Percentiles rank a stretch among this genome's conserved stretches.
phyloP scores from a whole-genome alignment of 2,888 invertebrate genomes.

The Drosophila testacea region DNA sequence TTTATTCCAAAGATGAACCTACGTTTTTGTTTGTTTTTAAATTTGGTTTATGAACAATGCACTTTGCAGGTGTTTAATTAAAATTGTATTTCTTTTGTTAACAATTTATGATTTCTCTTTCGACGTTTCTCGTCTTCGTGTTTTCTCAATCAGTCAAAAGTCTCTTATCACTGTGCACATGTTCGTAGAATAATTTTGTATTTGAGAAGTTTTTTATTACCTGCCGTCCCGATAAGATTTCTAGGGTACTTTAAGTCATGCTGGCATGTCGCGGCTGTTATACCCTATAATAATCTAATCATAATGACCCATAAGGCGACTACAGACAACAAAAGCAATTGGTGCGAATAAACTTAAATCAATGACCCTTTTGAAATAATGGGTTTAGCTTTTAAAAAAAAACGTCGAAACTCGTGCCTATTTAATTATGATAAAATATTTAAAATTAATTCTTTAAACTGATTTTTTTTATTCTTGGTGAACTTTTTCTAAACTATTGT shows the following conservation, averaged over 20 bases:
- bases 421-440: no score
- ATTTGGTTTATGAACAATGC: constrained; percentile 20
- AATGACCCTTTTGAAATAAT: no score
- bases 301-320: background rate
- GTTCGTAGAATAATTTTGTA: constrained; percentile 11
- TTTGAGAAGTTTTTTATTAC: constrained; percentile 8
- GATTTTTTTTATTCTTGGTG: no score
- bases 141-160: constrained; percentile 25
- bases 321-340: no score
- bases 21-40: background rate
- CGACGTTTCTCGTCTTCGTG: background rate
- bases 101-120: constrained; percentile 5
- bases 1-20: background rate
- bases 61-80: constrained; percentile 14
- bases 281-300: constrained; percentile 22
- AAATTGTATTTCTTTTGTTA: constrained; percentile 13
- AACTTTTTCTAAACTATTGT: no score
- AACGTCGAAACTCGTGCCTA: no score
- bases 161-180: constrained; percentile 20
- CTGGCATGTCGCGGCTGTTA: background rate
- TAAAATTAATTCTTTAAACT: no score
- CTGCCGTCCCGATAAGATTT: constrained; percentile 14
- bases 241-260: constrained; percentile 10
- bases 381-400: no score
- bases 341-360: no score